phyloP scores from a whole-genome alignment of 2,888 invertebrate species.

The Cinara cedri region DNA sequence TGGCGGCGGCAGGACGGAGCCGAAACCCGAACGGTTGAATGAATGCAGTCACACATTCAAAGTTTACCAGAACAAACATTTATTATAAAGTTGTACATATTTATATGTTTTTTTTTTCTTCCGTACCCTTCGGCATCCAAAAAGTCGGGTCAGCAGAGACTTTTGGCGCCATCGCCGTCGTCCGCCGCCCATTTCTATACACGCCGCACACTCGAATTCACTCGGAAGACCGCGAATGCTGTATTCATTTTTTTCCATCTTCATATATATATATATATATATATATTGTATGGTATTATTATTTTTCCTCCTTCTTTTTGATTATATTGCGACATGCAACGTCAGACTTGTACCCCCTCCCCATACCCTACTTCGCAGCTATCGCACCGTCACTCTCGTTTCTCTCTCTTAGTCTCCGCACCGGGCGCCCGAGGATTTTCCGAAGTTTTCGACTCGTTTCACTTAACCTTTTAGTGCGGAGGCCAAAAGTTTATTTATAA shows the following conservation, averaged over 20 bases:
- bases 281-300: no score
- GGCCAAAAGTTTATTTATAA: constrained; percentile 27
- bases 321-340: constrained; percentile 12
- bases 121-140: neutral
- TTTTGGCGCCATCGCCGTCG: constrained; percentile 45
- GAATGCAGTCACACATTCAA: constrained; percentile 52
- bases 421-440: neutral
- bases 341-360: neutral
- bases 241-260: constrained; percentile 16
- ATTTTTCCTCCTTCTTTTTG: neutral
- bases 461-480: constrained; percentile 47
- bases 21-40: constrained; percentile 47
- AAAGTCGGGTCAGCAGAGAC: constrained; percentile 56
- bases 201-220: constrained; percentile 46
- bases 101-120: constrained; percentile 15
- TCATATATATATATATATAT: constrained; percentile 1
- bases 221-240: constrained; percentile 24
- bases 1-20: neutral
- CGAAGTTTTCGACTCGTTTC: constrained; percentile 48
- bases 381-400: no score
- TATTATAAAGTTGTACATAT: constrained; percentile 49
- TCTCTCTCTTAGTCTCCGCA: no score
- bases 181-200: constrained; percentile 23
- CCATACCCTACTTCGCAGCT: no score
- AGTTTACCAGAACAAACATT: constrained; percentile 56